Conservation (phyloP, 2,888 invertebrate genomes). For the Zootermopsis nevadensis region DNA sequence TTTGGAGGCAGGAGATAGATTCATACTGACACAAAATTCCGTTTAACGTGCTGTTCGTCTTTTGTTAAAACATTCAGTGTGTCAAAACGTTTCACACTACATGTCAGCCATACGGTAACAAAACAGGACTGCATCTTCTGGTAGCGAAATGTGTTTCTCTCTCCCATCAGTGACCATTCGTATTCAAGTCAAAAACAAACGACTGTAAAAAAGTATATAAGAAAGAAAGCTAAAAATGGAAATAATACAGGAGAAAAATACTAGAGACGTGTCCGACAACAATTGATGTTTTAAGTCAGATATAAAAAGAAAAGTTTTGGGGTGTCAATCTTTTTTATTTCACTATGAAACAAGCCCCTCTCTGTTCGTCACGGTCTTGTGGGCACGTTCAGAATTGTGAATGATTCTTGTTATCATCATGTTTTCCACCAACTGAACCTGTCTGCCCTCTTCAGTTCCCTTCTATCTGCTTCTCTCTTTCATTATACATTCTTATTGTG, state of each 20-base stretch:
- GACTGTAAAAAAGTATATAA: neutral
- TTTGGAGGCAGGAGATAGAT: neutral
- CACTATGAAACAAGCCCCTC: neutral
- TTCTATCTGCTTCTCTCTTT: neutral
- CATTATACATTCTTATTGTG: neutral
- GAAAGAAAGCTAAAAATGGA: neutral
- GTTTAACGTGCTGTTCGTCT: neutral
- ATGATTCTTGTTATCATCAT: neutral
- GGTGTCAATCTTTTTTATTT: slow-evolving; percentile 13
- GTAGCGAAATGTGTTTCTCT: neutral
- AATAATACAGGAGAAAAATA: neutral
- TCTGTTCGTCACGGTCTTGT: slow-evolving; percentile 3
- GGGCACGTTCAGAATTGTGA: slow-evolving; percentile 16
- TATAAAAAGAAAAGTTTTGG: neutral
- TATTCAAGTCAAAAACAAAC: slow-evolving; percentile 5
- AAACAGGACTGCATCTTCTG: neutral
- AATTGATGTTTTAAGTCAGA: neutral
- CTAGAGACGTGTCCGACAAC: neutral
- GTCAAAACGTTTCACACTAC: slow-evolving; percentile 18
- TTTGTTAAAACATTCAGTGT: neutral
- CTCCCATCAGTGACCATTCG: neutral
- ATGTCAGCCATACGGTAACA: neutral
- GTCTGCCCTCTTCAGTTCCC: neutral
- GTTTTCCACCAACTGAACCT: slow-evolving; percentile 5
- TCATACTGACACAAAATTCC: neutral